Percentiles rank a stretch among this genome's conserved stretches.
These are phyloP conservation scores for Proterorhinus semilunaris DNA, from an alignment of 2,113 vertebrate species.

Conservation along the genomic window DNA sequence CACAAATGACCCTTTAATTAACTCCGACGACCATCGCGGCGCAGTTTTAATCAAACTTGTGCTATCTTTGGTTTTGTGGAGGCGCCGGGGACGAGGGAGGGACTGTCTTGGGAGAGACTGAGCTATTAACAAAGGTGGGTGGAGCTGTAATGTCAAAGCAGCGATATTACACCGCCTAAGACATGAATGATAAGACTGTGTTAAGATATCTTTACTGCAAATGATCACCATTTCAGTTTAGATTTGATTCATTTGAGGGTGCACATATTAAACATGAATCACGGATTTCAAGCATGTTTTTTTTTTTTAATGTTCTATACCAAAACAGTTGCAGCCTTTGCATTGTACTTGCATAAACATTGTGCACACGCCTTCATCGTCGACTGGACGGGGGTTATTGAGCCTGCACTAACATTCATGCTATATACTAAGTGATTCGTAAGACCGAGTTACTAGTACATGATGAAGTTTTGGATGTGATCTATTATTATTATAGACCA, in stretches of 20 bases:
- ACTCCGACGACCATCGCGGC: constrained; percentile 33
- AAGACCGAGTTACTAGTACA: background rate
- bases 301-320: too few relatives aligned
- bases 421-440: background rate
- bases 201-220: too few relatives aligned
- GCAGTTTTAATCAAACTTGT: constrained; percentile 50
- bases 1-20: constrained; percentile 63
- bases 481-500: constrained; percentile 1
- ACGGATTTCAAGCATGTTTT: too few relatives aligned
- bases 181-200: too few relatives aligned
- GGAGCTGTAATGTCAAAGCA: background rate
- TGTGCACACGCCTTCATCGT: too few relatives aligned
- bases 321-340: too few relatives aligned
- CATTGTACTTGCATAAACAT: too few relatives aligned
- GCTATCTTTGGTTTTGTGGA: constrained; percentile 35
- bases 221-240: too few relatives aligned
- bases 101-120: background rate
- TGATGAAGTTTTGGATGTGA: background rate
- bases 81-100: background rate
- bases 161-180: background rate
- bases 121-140: background rate
- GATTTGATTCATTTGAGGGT: too few relatives aligned
- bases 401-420: too few relatives aligned
- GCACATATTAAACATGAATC: too few relatives aligned
- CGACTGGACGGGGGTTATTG: background rate